Base-by-base conservation (phyloP, 1,140 invertebrate species). In the Leptinotarsa lineolata region DNA sequence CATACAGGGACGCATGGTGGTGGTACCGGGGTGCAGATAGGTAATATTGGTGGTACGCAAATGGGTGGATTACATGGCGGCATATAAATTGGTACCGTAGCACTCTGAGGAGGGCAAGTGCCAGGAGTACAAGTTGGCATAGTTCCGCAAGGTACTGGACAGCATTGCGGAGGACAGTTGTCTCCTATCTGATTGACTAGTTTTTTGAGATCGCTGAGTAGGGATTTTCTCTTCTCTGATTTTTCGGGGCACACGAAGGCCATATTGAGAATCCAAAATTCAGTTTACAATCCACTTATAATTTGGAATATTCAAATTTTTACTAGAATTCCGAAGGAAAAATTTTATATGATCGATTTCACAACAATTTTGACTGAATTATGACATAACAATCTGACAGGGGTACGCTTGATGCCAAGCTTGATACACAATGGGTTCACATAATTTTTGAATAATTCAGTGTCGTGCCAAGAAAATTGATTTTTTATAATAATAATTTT, bases 111-210 rank as follows among this genome's bases (percentile, higher is more conserved):
- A 3, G 79, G 80, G 60, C 80, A 81, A 2, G 78, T 79, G 4
- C 74, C 77, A 64, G 77, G 77, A 71, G 72, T 78, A 48, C 82
- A 82, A 24, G 76, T 78, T 16, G 80, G 78, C 59, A 80, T 77
- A 67, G 76, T 75, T 68, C 74, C 72, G 70, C 76, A 74, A 66
- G 76, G 75, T 54, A 22, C 21, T 63, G 77, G 70, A 39, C 68
- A 72, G 60, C 76, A 79, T 15, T 30, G 67, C 70, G 76, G 76
- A 12, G 30, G 24, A 6, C 78, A 77, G 39, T 77, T 79, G 63
- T 78, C 79, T 46, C 80, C 81, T 30, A 83, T 79, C 39, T 82
- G 72, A 69, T 80, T 74, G 15, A 83, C 78, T 54, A 84, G 64
- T 39, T 75, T 74, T 64, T 83, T 83, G 59, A 83, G 74, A 64